These are phyloP conservation scores for Sardinella longiceps DNA, from an alignment of 2,797 vertebrate genomes.

Conservation along the genomic window DNA sequence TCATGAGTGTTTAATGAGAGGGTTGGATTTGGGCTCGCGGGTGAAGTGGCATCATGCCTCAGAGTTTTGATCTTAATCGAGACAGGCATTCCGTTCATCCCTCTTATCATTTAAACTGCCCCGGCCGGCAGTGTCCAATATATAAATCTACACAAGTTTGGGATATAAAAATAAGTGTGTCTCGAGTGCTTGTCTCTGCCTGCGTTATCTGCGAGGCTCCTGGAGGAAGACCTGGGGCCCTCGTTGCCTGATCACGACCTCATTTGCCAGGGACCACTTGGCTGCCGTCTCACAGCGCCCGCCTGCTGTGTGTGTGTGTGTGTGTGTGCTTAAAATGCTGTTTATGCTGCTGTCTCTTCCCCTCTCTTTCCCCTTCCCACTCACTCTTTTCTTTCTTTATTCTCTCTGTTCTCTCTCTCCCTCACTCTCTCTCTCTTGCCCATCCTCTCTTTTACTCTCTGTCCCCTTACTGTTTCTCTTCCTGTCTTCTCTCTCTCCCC, in stretches of 20 bases:
- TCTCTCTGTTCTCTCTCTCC: not conserved
- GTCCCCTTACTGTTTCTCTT: not conserved
- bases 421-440: not conserved
- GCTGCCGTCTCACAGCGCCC: not conserved
- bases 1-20: not conserved
- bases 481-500: not conserved
- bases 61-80: not conserved
- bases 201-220: not conserved
- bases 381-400: not conserved
- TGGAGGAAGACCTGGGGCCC: not conserved
- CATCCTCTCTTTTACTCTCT: not conserved
- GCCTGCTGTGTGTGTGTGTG: too few species aligned
- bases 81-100: not conserved
- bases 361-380: not conserved
- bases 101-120: slow-evolving; percentile 2
- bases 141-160: not conserved
- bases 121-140: not conserved
- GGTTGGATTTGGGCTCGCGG: not conserved
- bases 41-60: not conserved
- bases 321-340: slow-evolving; percentile 20
- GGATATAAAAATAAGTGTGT: not conserved
- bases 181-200: not conserved
- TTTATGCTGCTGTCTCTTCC: not conserved
- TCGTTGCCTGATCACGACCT: slow-evolving; percentile 5
- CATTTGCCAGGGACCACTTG: not conserved